A percentile compares a stretch with the other conserved stretches of the same genome.
These are phyloP conservation scores for Cichladusa arquata DNA, from an alignment of 2,113 vertebrate genomes.

Conservation along the genomic window DNA sequence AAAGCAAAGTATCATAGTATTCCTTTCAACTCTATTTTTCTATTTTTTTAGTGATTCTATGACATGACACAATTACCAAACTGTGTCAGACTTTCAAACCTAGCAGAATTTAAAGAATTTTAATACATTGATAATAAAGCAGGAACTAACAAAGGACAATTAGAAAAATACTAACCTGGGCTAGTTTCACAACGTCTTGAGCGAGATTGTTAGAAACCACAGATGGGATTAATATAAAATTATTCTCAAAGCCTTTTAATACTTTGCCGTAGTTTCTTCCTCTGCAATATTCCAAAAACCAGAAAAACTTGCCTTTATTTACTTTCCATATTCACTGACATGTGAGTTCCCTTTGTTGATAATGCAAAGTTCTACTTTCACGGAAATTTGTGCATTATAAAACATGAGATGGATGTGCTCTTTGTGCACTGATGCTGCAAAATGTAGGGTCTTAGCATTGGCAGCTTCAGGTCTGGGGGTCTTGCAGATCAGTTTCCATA, in stretches of 20 bases:
- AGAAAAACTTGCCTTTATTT: neutral
- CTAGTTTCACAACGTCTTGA: neutral
- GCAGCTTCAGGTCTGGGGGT: neutral
- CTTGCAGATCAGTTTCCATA: neutral
- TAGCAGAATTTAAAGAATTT: neutral
- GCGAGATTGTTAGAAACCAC: neutral
- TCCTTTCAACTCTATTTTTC: neutral
- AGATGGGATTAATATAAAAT: neutral
- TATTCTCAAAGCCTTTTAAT: neutral
- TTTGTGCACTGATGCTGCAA: neutral
- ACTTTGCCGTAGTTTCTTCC: neutral
- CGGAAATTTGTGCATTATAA: neutral
- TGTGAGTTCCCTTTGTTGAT: neutral
- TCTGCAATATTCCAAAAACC: rapidly evolving
- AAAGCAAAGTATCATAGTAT: neutral
- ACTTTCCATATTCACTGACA: neutral
- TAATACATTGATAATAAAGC: neutral
- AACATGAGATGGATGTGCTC: neutral
- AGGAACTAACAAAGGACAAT: neutral
- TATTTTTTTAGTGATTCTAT: neutral
- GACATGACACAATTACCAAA: neutral
- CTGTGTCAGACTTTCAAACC: neutral
- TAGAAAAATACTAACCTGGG: neutral
- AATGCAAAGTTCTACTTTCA: neutral
- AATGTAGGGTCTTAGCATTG: neutral